These are phyloP conservation scores for Triplophysa bombifrons DNA, from an alignment of 2,797 vertebrate species.

Conservation along the genomic window DNA sequence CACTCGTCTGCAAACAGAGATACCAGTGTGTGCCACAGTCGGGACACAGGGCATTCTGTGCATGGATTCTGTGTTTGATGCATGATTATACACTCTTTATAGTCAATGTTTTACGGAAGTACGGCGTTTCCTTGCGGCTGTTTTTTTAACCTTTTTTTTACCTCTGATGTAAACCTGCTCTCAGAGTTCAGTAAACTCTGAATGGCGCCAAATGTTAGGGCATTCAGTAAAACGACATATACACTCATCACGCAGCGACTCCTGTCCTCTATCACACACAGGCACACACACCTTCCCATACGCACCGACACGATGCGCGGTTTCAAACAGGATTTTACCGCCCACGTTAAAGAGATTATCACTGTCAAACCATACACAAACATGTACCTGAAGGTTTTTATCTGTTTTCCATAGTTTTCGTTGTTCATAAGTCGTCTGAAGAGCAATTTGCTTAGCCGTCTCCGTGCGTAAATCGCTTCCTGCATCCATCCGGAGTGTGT, in stretches of 20 bases:
- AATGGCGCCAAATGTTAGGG: slow-evolving; percentile 58
- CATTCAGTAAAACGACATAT: slow-evolving; percentile 51
- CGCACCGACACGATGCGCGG: slow-evolving; percentile 18
- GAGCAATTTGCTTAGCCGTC: not conserved
- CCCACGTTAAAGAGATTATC: slow-evolving; percentile 27
- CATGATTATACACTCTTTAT: not conserved
- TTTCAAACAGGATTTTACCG: not conserved
- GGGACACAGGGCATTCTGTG: slow-evolving; percentile 6
- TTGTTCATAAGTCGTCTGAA: not conserved
- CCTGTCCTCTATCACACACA: slow-evolving; percentile 5
- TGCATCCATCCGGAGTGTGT: not conserved
- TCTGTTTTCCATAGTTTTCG: slow-evolving; percentile 20
- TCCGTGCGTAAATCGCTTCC: slow-evolving; percentile 4
- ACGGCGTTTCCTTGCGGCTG: slow-evolving; percentile 3
- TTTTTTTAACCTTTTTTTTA: not conserved
- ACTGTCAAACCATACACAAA: not conserved
- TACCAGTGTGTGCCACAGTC: slow-evolving; percentile 2
- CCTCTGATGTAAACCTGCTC: slow-evolving; percentile 49
- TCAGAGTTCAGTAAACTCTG: slow-evolving; percentile 61
- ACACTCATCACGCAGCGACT: slow-evolving; percentile 41
- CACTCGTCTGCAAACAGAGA: not conserved
- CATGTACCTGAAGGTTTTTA: slow-evolving; percentile 19
- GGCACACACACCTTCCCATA: not conserved
- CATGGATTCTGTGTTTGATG: not conserved
- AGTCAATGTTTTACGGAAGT: not conserved